These are phyloP conservation scores for Calliphora vomitoria DNA, from an alignment of 2,888 invertebrate species.

Conservation along the genomic window DNA sequence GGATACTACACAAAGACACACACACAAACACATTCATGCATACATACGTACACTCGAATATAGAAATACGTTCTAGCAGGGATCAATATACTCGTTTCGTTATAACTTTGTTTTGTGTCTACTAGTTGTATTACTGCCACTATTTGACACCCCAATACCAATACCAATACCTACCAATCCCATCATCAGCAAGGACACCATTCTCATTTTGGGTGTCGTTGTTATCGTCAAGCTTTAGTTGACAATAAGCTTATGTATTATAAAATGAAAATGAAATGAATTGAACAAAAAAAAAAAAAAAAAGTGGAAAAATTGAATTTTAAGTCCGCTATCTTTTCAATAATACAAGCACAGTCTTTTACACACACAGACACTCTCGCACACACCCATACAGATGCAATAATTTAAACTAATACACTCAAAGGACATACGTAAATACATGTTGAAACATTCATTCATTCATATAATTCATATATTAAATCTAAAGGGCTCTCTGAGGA, in stretches of 20 bases:
- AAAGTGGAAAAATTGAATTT: slow-evolving; percentile 67
- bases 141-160: slow-evolving; percentile 31
- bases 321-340: slow-evolving; percentile 72
- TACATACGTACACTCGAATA: slow-evolving; percentile 4
- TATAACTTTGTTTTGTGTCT: slow-evolving; percentile 59
- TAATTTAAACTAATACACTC: slow-evolving; percentile 42
- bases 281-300: slow-evolving; percentile 49
- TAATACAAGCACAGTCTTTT: slow-evolving; percentile 57
- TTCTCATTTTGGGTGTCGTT: slow-evolving; percentile 62
- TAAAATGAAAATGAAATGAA: slow-evolving; percentile 65
- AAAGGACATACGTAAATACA: slow-evolving; percentile 31
- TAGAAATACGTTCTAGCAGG: slow-evolving; percentile 31
- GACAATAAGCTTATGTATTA: slow-evolving; percentile 72
- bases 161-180: slow-evolving; percentile 14
- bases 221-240: slow-evolving; percentile 69
- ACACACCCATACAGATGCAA: slow-evolving; percentile 13
- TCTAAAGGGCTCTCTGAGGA: not conserved
- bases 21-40: not conserved
- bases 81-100: slow-evolving; percentile 63
- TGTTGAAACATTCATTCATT: slow-evolving; percentile 46
- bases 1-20: not conserved
- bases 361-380: not conserved
- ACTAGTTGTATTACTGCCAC: slow-evolving; percentile 54
- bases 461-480: slow-evolving; percentile 37
- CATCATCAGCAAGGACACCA: slow-evolving; percentile 51